Percentiles rank a stretch among this genome's conserved stretches.
These are phyloP conservation scores for Habropoda laboriosa DNA, from an alignment of 1,140 invertebrate genomes.

Conservation along the genomic window DNA sequence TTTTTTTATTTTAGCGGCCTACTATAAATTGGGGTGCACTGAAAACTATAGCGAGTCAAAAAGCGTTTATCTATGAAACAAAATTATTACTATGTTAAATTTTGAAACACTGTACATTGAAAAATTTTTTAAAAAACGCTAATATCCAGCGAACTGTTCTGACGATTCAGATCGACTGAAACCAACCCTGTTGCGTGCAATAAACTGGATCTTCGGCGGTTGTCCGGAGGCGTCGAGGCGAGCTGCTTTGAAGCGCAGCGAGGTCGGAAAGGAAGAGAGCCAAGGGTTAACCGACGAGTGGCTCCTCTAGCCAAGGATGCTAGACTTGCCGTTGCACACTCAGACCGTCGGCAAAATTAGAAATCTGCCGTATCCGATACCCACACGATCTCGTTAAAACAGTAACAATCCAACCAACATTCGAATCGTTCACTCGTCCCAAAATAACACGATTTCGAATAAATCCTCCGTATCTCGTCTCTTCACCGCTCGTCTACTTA, in stretches of 20 bases:
- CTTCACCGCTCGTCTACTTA: not conserved
- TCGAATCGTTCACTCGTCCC: too few species aligned
- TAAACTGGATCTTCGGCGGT: constrained; percentile 66
- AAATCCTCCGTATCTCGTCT: not conserved
- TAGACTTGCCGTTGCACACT: not conserved
- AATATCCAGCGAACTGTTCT: not conserved
- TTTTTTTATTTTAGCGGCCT: too few species aligned
- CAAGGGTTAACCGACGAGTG: constrained; percentile 29
- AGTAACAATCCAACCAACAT: not conserved
- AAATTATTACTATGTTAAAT: too few species aligned
- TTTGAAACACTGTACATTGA: too few species aligned
- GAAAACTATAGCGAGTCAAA: too few species aligned
- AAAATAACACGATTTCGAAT: not conserved
- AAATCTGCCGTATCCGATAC: constrained; percentile 19
- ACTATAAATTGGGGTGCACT: too few species aligned
- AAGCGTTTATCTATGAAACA: too few species aligned
- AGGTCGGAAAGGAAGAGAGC: constrained; percentile 57
- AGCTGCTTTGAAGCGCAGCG: not conserved
- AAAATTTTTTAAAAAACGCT: too few species aligned
- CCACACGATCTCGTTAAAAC: not conserved
- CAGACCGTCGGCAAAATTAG: constrained; percentile 41
- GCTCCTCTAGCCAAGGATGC: constrained; percentile 30
- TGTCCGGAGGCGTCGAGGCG: constrained; percentile 49
- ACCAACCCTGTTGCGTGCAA: constrained; percentile 45
- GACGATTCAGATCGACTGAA: constrained; percentile 57